These are phyloP conservation scores for Podilymbus podiceps DNA, from an alignment of 2,113 vertebrate species.

Conservation along the genomic window DNA sequence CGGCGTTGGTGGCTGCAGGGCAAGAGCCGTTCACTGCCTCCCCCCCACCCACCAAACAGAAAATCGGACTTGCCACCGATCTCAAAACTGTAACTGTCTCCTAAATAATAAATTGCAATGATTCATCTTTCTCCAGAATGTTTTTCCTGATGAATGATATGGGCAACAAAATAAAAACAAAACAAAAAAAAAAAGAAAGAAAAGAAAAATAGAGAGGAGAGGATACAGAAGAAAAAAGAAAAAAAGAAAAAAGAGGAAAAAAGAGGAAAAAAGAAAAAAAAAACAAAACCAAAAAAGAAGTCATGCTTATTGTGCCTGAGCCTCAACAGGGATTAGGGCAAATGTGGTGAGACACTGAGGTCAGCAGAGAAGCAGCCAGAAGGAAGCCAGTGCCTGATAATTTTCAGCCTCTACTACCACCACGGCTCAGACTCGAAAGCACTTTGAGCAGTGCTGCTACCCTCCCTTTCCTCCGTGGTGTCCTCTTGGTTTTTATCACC, in stretches of 20 bases:
- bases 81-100: not conserved
- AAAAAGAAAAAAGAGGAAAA: not conserved
- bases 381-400: not conserved
- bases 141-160: not conserved
- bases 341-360: not conserved
- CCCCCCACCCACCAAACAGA: not conserved
- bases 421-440: not conserved
- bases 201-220: not conserved
- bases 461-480: not conserved
- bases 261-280: accelerated
- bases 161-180: no score
- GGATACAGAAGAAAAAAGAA: not conserved
- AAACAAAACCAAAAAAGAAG: no score
- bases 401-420: not conserved
- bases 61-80: not conserved
- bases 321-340: accelerated
- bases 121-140: not conserved
- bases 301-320: not conserved
- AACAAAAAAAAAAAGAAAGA: no score
- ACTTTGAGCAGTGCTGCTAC: not conserved
- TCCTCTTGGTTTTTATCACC: not conserved
- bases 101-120: not conserved
- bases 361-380: not conserved
- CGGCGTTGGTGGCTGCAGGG: not conserved
- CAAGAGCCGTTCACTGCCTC: not conserved